Evolutionary conservation across 2,888 invertebrate species (phyloP).

Genomic region (Dolomedes plantarius): DNA sequence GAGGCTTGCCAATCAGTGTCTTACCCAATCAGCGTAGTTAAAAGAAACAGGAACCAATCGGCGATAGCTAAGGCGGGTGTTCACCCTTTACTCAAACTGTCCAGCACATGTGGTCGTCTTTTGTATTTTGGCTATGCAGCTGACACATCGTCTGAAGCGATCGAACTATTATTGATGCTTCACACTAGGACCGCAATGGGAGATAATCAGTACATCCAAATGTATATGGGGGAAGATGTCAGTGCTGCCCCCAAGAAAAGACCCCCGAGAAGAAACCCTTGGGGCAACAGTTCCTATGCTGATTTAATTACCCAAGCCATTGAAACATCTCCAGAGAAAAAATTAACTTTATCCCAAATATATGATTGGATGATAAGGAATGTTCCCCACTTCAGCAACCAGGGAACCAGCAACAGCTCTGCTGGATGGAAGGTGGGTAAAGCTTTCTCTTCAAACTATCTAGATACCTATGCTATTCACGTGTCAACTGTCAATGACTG

Average conservation of each 20-base stretch:
- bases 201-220: neutral
- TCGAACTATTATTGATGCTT: neutral
- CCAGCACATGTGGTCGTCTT: neutral
- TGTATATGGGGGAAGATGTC: neutral
- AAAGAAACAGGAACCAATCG: neutral
- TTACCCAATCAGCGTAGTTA: neutral
- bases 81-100: neutral
- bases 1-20: neutral
- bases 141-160: neutral
- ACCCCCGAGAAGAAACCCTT: slow-evolving; percentile 42
- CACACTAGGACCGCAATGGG: neutral
- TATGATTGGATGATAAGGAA: slow-evolving; percentile 99
- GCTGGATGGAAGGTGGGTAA: slow-evolving; percentile 94
- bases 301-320: slow-evolving; percentile 99
- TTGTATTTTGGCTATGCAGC: neutral
- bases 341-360: slow-evolving; percentile 97
- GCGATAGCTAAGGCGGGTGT: neutral
- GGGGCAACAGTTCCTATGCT: slow-evolving; percentile 87
- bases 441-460: no score
- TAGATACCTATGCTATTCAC: no score
- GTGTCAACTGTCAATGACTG: no score
- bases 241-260: slow-evolving; percentile 17
- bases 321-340: slow-evolving; percentile 93
- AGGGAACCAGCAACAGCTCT: slow-evolving; percentile 98
- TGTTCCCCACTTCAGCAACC: slow-evolving; percentile 99